Evolutionary conservation across 2,888 invertebrate genomes (phyloP).

Genomic region (Pyrocoelia pectoralis): DNA sequence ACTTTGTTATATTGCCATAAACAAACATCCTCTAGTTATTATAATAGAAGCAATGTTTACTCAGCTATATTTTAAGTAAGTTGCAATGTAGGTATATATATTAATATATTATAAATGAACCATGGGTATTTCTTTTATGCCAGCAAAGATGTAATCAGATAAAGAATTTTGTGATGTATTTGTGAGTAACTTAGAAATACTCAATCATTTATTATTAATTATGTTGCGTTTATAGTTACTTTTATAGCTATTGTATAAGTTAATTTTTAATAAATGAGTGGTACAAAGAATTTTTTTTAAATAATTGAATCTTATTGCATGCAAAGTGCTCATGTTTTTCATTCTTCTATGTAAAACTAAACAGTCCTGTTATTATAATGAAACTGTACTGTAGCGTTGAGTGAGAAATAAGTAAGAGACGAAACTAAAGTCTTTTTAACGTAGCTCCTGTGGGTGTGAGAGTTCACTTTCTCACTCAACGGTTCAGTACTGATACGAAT

Average conservation of each 20-base stretch:
- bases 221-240: conserved; percentile 2
- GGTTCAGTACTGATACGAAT: no score
- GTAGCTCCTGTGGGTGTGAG: no score
- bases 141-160: neutral
- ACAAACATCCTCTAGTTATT: neutral
- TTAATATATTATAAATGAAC: neutral
- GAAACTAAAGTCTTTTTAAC: no score
- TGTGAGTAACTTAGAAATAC: neutral
- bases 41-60: neutral
- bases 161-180: neutral
- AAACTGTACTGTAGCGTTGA: no score
- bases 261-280: conserved; percentile 8
- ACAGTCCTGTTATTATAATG: no score
- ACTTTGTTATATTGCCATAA: neutral
- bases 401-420: no score
- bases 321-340: no score
- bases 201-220: neutral
- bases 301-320: no score
- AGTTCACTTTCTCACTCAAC: no score
- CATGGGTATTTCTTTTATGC: neutral
- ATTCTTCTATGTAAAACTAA: no score
- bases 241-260: conserved; percentile 5
- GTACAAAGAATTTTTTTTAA: neutral
- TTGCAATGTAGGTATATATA: neutral
- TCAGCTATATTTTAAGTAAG: neutral